Evolutionary conservation across 2,888 invertebrate genomes (phyloP).

Genomic region (Standfussiana lucernea): DNA sequence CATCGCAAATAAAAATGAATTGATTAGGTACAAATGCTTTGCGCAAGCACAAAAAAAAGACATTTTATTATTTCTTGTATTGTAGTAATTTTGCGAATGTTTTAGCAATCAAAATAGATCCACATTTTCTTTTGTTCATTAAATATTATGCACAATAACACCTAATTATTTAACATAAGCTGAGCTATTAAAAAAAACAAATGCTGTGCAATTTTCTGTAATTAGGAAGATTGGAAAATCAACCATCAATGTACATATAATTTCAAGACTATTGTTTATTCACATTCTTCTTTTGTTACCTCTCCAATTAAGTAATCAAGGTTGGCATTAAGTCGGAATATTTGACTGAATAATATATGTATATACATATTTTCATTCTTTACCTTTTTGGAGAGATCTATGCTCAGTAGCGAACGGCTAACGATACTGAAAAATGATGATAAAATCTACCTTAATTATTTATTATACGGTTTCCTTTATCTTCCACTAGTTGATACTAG

Average conservation of each 20-base stretch:
- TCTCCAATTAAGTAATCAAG: background rate
- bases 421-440: background rate
- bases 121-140: background rate
- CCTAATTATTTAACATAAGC: background rate
- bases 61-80: background rate
- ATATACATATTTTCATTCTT: background rate
- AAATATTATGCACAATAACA: background rate
- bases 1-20: background rate
- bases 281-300: background rate
- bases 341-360: no score
- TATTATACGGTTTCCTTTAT: background rate
- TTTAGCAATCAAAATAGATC: background rate
- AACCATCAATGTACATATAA: background rate
- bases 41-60: background rate
- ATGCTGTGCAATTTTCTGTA: background rate
- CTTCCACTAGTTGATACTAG: background rate
- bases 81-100: slow-evolving; percentile 13
- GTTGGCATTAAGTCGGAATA: background rate
- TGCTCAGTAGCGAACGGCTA: background rate
- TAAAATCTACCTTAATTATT: background rate
- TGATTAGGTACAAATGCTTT: background rate
- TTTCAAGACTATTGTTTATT: background rate
- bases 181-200: background rate
- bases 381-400: background rate
- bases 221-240: background rate